A percentile compares a stretch with the other conserved stretches of the same genome.
These are phyloP conservation scores for Hemibagrus guttatus DNA, from an alignment of 2,797 vertebrate species.

Conservation along the genomic window DNA sequence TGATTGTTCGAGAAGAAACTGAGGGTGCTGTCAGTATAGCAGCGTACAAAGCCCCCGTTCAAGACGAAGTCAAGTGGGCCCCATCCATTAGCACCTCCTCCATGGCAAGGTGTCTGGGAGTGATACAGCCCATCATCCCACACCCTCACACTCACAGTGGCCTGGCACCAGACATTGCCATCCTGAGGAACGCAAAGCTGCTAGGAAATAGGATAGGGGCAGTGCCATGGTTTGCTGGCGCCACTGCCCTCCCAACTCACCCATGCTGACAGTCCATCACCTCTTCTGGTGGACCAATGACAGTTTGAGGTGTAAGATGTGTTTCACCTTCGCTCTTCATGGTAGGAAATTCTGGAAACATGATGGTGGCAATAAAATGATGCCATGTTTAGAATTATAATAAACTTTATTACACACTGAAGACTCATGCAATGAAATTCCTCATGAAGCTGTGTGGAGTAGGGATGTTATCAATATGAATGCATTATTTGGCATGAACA, in stretches of 20 bases:
- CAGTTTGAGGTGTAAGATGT: conserved; percentile 28
- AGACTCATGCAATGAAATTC: background rate
- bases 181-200: conserved; percentile 27
- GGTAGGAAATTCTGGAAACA: conserved; percentile 9
- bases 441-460: background rate
- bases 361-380: background rate
- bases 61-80: conserved; percentile 64
- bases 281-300: conserved; percentile 37
- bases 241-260: conserved; percentile 45
- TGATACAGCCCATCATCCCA: conserved; percentile 64
- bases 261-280: conserved; percentile 44
- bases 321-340: conserved; percentile 1
- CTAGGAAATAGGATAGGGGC: conserved; percentile 31
- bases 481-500: background rate
- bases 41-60: conserved; percentile 35
- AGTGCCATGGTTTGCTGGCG: conserved; percentile 30
- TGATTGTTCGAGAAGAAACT: conserved; percentile 37
- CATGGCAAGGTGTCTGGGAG: conserved; percentile 69
- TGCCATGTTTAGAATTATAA: background rate
- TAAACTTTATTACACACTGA: background rate
- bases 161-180: conserved; percentile 38
- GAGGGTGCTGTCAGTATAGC: conserved; percentile 37
- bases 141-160: conserved; percentile 61
- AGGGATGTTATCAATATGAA: background rate
- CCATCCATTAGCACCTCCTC: conserved; percentile 71